Percentiles rank a stretch among this genome's conserved stretches.
phyloP scores from a whole-genome alignment of 1,140 invertebrate species.

The Ceratosolen solmsi region DNA sequence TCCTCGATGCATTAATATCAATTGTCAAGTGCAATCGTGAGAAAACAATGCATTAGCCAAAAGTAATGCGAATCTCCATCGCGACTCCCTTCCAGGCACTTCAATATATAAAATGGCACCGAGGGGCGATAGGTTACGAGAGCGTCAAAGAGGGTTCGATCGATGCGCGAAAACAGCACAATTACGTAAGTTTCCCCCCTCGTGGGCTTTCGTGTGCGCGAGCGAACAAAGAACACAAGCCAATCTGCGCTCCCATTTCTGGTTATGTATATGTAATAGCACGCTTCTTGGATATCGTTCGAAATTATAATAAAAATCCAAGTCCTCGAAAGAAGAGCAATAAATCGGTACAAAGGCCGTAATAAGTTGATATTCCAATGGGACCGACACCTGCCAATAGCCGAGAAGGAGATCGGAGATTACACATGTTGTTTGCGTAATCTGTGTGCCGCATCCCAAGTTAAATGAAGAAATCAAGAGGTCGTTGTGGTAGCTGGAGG shows the following conservation, averaged over 20 bases:
- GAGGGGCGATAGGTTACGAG: constrained; percentile 31
- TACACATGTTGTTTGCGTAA: too few relatives aligned
- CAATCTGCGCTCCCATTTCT: background rate
- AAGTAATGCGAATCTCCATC: background rate
- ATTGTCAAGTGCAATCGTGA: background rate
- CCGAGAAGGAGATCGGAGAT: too few relatives aligned
- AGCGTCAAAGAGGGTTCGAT: constrained; percentile 29
- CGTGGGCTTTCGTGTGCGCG: background rate
- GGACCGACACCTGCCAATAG: too few relatives aligned
- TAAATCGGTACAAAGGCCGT: background rate
- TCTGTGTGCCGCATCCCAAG: too few relatives aligned
- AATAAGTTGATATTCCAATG: background rate
- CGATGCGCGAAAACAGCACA: constrained; percentile 36
- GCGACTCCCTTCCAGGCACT: background rate
- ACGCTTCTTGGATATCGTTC: background rate
- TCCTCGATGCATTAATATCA: background rate
- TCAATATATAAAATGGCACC: background rate
- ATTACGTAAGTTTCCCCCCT: constrained; percentile 32
- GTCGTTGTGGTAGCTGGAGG: too few relatives aligned
- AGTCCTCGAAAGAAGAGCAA: background rate
- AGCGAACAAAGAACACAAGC: background rate
- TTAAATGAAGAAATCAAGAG: too few relatives aligned
- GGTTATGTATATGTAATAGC: background rate
- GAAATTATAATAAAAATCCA: background rate
- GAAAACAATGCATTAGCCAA: background rate